Evolutionary conservation across 2,113 vertebrate species (phyloP).

Genomic region (Asarcornis scutulata): DNA sequence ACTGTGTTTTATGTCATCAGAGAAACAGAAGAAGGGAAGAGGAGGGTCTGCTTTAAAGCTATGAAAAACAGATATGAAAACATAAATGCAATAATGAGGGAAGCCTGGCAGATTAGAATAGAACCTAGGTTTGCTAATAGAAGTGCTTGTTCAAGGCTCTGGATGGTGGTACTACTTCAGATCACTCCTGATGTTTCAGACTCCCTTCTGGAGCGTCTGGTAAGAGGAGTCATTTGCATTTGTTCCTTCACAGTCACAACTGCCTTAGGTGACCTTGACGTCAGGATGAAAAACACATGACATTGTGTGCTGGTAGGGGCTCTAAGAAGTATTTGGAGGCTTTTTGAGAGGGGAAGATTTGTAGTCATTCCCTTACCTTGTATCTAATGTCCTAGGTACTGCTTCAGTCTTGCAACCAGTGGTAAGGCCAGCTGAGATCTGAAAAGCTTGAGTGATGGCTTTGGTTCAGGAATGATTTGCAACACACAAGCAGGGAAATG

Average conservation of each 20-base stretch:
- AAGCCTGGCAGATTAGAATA: not conserved
- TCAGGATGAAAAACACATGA: not conserved
- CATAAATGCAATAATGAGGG: not conserved
- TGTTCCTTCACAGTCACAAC: not conserved
- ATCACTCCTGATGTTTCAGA: not conserved
- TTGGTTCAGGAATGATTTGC: not conserved
- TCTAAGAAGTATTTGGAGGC: not conserved
- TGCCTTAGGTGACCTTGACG: not conserved
- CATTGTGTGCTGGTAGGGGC: not conserved
- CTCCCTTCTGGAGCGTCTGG: not conserved
- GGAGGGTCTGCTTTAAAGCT: not conserved
- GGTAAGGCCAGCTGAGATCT: not conserved
- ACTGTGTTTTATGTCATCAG: not conserved
- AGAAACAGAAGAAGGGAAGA: not conserved
- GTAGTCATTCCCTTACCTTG: not conserved
- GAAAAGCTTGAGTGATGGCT: not conserved
- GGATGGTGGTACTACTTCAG: not conserved
- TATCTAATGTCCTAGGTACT: not conserved
- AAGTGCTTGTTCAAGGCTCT: not conserved
- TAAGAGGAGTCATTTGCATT: not conserved
- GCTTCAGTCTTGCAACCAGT: not conserved
- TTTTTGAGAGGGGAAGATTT: not conserved
- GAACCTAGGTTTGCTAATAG: not conserved
- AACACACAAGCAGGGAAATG: not conserved
- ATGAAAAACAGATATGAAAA: not conserved